Evolutionary conservation across 1,140 invertebrate species (phyloP), one percentile per base, ranked within the genome.

Genomic region (Drosophila lini): DNA sequence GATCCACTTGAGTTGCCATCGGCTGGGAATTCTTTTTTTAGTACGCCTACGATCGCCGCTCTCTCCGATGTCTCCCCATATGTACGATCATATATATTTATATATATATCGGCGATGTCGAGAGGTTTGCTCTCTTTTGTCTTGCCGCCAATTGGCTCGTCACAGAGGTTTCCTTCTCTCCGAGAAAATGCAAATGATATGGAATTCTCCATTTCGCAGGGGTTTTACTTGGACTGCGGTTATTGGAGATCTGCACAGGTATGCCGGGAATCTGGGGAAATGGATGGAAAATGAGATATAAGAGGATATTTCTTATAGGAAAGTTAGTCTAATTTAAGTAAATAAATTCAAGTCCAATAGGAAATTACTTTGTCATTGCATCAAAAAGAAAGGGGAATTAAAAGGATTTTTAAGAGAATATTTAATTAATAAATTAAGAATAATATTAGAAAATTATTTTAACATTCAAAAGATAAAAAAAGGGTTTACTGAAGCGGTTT

Each of bases 1-100:
- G 69, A 61, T 75, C 61, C 71, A 77, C 82, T 80, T 75, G 65
- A 82, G 58, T 31, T 47, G 56, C 47, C 53, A 28, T 50, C 40
- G 48, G 40, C 34, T 53, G 45, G 47, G 55, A 59, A 76, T 70
- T 88, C 84, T 88, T 80, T 84, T 89, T 88, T 88, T 88, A 89
- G 84, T 76, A 61, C 56, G 74, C 68, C 77, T 74, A 76, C 80
- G 80, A 77, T 63, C 65, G 15, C 22, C 58, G 53, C 74, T 44
- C 40, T 78, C 32, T 40, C 67, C 41, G 52, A 16, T 22, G 28
- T 9, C 41, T 69, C 13, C 31, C 22, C 25, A 22, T 55, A 22
- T 71, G 31, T 36, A 31, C 8, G 25, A 28, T 28, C 5, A 28
- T 28, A 28, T 28, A 28, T 28, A 28, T 40, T 4, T 34, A 19